These are phyloP conservation scores for Heliopora coerulea DNA, from an alignment of 92 coral and sea anemone genomes.

Conservation along the genomic window DNA sequence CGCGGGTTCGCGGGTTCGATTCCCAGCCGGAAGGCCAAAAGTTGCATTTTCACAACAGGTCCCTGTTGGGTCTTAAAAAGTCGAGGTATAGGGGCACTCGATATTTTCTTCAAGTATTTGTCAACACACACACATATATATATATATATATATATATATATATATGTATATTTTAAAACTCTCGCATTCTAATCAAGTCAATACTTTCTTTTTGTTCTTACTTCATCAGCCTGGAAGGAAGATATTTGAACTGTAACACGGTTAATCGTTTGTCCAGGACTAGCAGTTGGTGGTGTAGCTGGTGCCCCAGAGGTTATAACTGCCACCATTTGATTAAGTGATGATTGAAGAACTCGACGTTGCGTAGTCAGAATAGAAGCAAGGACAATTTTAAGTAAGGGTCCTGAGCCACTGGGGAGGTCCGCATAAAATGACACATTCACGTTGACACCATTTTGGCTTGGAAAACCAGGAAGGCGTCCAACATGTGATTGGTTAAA, in stretches of 20 bases:
- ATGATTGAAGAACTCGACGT: background rate
- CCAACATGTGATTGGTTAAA: background rate
- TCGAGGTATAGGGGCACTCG: too few relatives aligned
- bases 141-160: too few relatives aligned
- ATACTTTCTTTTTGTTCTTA: too few relatives aligned
- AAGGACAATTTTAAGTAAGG: slow-evolving; percentile 6
- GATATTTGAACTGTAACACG: slow-evolving; percentile 23
- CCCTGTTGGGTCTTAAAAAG: too few relatives aligned
- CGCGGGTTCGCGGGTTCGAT: too few relatives aligned
- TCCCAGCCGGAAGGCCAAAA: too few relatives aligned
- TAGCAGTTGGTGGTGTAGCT: slow-evolving; percentile 11
- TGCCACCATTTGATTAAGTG: background rate
- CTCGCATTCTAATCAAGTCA: too few relatives aligned
- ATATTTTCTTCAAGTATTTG: too few relatives aligned
- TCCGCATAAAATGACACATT: slow-evolving; percentile 13
- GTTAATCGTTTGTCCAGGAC: background rate
- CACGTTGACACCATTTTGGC: slow-evolving; percentile 16
- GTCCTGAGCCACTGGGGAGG: background rate
- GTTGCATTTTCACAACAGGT: too few relatives aligned
- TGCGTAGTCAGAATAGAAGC: slow-evolving; percentile 8
- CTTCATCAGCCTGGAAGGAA: background rate
- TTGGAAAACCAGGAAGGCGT: slow-evolving; percentile 26
- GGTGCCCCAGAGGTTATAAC: slow-evolving; percentile 11
- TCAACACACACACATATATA: too few relatives aligned
- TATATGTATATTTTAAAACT: too few relatives aligned